Base-by-base conservation (phyloP, 2,113 vertebrate species). In the Nyctereutes procyonoides region DNA sequence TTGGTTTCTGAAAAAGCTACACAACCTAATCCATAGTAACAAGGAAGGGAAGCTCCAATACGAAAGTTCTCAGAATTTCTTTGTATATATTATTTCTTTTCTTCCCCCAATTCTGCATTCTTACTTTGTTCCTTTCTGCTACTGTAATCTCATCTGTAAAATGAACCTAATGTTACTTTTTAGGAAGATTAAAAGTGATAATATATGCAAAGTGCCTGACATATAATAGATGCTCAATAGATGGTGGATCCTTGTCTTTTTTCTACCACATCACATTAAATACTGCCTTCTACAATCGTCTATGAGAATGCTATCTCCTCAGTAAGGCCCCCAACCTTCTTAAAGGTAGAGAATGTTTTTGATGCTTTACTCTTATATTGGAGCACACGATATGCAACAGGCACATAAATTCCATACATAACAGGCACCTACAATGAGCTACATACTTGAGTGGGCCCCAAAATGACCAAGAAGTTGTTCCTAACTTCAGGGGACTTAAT, bases 31-130 rank as follows among this genome's bases (percentile, higher is more conserved):
- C 6, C 51, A 43, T 7, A 56, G 56, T 76, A 63, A 74, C 0
- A 51, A 26, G 83, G 65, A 88, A 93, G 69, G 62, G 60, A 95
- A 90, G 3, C 28, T 89, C 55, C 85, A 16, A 88, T 35, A 28
- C 16, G 28, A 77, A 92, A 56, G 10, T 43, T 86, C 82, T 93
- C 63, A 88, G n/a, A 48, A 88, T 89, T 77, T 76, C 28, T 90
- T 81, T 90, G 74, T 90, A 32, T n/a, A 62, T 28, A 26, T 7
- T 92, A 83, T 92, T 89, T 96, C 55, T 92, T 89, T 95, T 77
- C 79, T 56, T 48, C 22, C 13, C 28, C 53, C 56, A 67, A 84
- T 43, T 95, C 92, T 93, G 13, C 7, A 73, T 90, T 85, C 13
- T 13, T 82, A 53, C 48, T 60, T 96, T 84, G 48, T 35, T 3